Conservation (phyloP, 1,140 invertebrate species). For the Drosophila kurseongensis region DNA sequence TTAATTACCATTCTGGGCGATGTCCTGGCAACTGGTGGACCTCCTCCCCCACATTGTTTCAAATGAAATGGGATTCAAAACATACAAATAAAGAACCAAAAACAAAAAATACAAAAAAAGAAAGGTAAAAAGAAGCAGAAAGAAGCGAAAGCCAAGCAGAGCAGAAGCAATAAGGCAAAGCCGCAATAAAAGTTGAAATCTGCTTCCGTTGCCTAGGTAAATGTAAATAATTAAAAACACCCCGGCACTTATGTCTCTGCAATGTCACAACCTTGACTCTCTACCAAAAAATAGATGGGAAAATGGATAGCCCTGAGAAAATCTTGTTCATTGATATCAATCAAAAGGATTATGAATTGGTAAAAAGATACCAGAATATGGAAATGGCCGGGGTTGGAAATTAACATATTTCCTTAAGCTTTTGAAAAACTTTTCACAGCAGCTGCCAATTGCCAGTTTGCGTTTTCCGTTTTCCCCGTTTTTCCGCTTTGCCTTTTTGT, state of each 20-base stretch:
- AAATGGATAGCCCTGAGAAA: slow-evolving; percentile 2
- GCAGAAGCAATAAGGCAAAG: slow-evolving; percentile 45
- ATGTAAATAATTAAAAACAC: slow-evolving; percentile 70
- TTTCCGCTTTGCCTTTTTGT: slow-evolving; percentile 2
- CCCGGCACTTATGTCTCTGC: not conserved
- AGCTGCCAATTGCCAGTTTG: slow-evolving; percentile 54
- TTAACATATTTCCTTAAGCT: slow-evolving; percentile 21
- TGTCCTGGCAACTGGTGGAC: slow-evolving; percentile 31
- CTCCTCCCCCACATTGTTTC: not conserved
- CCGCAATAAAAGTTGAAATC: slow-evolving; percentile 49
- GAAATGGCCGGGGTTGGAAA: slow-evolving; percentile 30
- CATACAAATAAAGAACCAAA: not conserved
- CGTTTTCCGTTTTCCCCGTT: slow-evolving; percentile 13
- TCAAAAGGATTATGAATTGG: slow-evolving; percentile 66
- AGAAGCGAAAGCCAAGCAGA: slow-evolving; percentile 21
- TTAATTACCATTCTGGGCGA: slow-evolving; percentile 33
- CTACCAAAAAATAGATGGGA: not conserved
- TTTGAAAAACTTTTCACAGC: slow-evolving; percentile 36
- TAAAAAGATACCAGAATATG: slow-evolving; percentile 20
- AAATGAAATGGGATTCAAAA: slow-evolving; percentile 24
- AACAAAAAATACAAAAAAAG: not conserved
- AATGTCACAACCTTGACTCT: not conserved
- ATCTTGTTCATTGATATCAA: slow-evolving; percentile 38
- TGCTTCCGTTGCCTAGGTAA: slow-evolving; percentile 60
- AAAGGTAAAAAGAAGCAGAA: slow-evolving; percentile 8